A percentile compares a stretch with the other conserved stretches of the same genome.
Conservation (phyloP, 2,797 vertebrate species). For the Rhinogobio ventralis region DNA sequence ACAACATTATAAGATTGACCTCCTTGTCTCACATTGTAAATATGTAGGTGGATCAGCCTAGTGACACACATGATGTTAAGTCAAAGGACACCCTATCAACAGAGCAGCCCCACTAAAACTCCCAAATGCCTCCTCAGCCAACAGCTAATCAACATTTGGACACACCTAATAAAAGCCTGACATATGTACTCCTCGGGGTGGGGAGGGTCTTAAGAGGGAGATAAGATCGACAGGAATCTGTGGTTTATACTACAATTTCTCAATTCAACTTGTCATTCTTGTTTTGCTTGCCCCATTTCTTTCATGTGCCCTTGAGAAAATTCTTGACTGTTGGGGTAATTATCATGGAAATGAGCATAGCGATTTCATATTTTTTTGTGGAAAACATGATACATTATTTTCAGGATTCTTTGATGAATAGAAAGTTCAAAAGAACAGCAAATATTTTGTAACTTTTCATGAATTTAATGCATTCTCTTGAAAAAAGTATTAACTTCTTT, state of each 20-base stretch:
- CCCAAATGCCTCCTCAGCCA: constrained; percentile 61
- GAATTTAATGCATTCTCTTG: too few relatives aligned
- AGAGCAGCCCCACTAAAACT: constrained; percentile 56
- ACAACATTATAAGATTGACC: constrained; percentile 38
- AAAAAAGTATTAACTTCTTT: too few relatives aligned
- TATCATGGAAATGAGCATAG: neutral
- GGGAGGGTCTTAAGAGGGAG: constrained; percentile 44
- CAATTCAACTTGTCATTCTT: constrained; percentile 22
- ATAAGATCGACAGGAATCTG: constrained; percentile 25
- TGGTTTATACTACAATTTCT: constrained; percentile 6
- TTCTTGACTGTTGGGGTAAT: neutral
- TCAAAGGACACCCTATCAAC: constrained; percentile 70
- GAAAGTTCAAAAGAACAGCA: too few relatives aligned
- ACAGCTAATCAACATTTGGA: constrained; percentile 69
- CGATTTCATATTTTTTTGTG: neutral
- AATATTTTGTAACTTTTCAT: too few relatives aligned
- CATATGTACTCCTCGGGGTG: constrained; percentile 53
- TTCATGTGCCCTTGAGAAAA: neutral
- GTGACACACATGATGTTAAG: constrained; percentile 52
- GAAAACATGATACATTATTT: too few relatives aligned
- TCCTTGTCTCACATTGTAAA: constrained; percentile 59
- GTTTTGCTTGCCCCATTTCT: neutral
- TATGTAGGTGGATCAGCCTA: constrained; percentile 58
- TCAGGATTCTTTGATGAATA: too few relatives aligned
- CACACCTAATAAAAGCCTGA: constrained; percentile 74